Evolutionary conservation across 1,140 invertebrate genomes (phyloP).

Genomic region (Drosophila nigrodunni): DNA sequence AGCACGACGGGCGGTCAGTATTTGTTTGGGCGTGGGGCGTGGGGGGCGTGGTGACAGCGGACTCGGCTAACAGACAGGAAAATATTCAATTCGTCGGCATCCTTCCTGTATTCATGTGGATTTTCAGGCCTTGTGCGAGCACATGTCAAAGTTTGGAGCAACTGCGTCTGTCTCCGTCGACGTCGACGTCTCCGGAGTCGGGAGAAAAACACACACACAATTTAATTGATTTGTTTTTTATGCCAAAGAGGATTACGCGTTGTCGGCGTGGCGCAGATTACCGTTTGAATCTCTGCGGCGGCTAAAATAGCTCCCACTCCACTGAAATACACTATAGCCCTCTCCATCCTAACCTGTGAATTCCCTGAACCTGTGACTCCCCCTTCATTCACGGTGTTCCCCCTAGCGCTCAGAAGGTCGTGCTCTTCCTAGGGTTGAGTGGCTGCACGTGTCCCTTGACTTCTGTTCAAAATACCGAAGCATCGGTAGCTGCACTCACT

Average conservation of each 20-base stretch:
- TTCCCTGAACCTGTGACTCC: not conserved
- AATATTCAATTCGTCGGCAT: conserved; percentile 84
- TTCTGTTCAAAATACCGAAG: conserved; percentile 42
- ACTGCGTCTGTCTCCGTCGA: conserved; percentile 49
- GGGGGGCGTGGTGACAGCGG: not conserved
- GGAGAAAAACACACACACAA: conserved; percentile 19
- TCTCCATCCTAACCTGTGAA: not conserved
- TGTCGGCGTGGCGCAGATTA: conserved; percentile 73
- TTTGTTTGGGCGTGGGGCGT: not conserved
- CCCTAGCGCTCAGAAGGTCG: not conserved
- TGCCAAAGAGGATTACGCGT: conserved; percentile 81
- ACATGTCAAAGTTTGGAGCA: conserved; percentile 37
- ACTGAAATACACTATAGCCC: not conserved
- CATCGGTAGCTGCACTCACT: conserved; percentile 55
- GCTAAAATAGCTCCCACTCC: conserved; percentile 11
- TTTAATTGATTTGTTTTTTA: conserved; percentile 85
- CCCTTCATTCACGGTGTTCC: not conserved
- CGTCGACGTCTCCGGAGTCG: not conserved
- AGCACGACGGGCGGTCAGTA: conserved; percentile 62
- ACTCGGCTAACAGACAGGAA: conserved; percentile 53
- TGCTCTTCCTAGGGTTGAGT: conserved; percentile 55
- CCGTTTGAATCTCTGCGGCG: conserved; percentile 46
- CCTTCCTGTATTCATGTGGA: conserved; percentile 67
- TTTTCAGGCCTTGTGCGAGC: conserved; percentile 11
- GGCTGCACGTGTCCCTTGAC: conserved; percentile 74